Evolutionary conservation across 2,113 vertebrate genomes (phyloP), one percentile per base, ranked within the genome.

Genomic region (Vireo altiloquus): DNA sequence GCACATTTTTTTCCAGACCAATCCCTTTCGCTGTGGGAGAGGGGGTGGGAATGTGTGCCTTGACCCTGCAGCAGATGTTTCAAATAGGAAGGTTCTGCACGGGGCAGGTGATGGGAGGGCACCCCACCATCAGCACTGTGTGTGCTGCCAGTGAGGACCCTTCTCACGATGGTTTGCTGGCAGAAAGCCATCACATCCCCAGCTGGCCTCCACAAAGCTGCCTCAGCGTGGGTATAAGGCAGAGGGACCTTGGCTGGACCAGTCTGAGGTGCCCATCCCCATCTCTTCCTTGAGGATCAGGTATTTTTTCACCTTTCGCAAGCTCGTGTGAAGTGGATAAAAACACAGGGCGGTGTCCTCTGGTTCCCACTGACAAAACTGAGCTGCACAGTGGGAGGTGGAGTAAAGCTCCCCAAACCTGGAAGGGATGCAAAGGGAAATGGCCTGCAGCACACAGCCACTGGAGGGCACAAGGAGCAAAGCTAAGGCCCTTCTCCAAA

Each of bases 61-160:
- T 1, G 2, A n/a, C 39, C 69, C 44, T 25, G 47, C 3, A 24
- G 54, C 15, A n/a, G 69, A 22, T 0, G 1, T 50, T 61, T 12
- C 4, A 8, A 9, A 24, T 6, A 24, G 24, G 37, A 53, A 49
- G 25, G 2, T 31, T 19, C 27, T 47, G 53, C 50, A 28, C 2
- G 4, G 47, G 21, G 13, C 3, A 42, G 40, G 0, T 53, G 28
- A 7, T 15, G 28, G 46, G 31, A 59, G 16, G 0, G 1, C 19
- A 64, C 5, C 39, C 27, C 6, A 1, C 9, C 5, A 1, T 5
- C 11, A 5, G 52, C 31, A 37, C 33, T 0, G 0, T 31, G 54
- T 0, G 5, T 46, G 60, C 28, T 69, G 27, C 8, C 69, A 37
- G 22, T 3, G 39, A 90, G 30, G 33, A 50, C 42, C 68, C 63